Evolutionary conservation across 2,113 vertebrate genomes (phyloP).

Genomic region (Vimba vimba): DNA sequence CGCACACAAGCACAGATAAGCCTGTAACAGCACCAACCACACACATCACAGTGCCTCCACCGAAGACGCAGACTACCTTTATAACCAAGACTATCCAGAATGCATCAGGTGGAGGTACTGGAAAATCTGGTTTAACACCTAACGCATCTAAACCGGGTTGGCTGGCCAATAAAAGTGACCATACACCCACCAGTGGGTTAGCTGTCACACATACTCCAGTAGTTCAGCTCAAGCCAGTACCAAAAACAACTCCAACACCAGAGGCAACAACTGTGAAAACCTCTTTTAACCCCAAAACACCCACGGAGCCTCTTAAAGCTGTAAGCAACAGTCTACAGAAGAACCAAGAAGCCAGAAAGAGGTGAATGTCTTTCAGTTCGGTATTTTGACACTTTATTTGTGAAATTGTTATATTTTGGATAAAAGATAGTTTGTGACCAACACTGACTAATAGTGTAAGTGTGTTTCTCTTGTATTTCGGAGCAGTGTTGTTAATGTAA

Average conservation of each 20-base stretch:
- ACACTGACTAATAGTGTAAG: no score
- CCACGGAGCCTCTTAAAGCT: background rate
- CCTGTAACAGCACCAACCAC: background rate
- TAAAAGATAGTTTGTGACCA: no score
- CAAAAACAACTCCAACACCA: background rate
- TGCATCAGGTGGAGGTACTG: background rate
- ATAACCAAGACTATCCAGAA: slow-evolving; percentile 44
- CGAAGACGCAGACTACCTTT: background rate
- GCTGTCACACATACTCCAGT: slow-evolving; percentile 9
- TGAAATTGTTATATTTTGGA: no score
- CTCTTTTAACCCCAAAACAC: slow-evolving; percentile 4
- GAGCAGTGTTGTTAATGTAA: background rate
- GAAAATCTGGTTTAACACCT: background rate
- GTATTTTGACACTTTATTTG: background rate
- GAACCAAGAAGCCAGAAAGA: slow-evolving; percentile 79
- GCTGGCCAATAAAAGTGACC: slow-evolving; percentile 45
- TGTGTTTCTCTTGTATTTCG: no score
- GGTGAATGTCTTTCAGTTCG: slow-evolving; percentile 40
- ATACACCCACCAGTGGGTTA: background rate
- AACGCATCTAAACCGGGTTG: slow-evolving; percentile 57
- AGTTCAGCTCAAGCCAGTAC: background rate
- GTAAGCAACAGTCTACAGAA: slow-evolving; percentile 65
- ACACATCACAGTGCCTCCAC: slow-evolving; percentile 24
- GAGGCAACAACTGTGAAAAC: slow-evolving; percentile 5
- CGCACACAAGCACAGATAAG: slow-evolving; percentile 64